Percentiles rank a stretch among this genome's conserved stretches.
Evolutionary conservation across 2,113 vertebrate genomes (phyloP).

Genomic region (Cynocephalus volans): DNA sequence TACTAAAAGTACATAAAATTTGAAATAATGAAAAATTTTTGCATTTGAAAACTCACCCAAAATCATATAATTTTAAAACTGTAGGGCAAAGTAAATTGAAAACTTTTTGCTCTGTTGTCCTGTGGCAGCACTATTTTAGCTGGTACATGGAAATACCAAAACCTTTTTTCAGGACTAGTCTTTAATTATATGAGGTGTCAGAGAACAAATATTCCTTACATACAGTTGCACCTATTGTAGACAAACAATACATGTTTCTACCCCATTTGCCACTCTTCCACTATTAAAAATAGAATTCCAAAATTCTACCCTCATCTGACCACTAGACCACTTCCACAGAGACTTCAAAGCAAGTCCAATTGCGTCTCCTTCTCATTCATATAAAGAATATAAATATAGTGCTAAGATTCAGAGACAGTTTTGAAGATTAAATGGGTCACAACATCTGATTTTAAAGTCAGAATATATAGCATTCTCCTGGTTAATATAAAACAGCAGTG

Average conservation of each 20-base stretch:
- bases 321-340: not conserved
- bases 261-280: not conserved
- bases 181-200: not conserved
- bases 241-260: not conserved
- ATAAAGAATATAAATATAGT: not conserved
- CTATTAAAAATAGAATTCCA: constrained; percentile 2
- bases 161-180: not conserved
- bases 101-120: not conserved
- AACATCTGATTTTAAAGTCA: not conserved
- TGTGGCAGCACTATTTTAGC: not conserved
- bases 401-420: not conserved
- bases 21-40: not conserved
- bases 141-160: not conserved
- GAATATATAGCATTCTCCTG: not conserved
- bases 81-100: not conserved
- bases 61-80: constrained; percentile 4
- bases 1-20: not conserved
- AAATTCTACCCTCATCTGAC: not conserved
- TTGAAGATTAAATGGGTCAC: not conserved
- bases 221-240: not conserved
- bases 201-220: not conserved
- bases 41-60: not conserved
- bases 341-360: not conserved
- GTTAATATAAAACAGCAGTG: not conserved
- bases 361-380: not conserved